These are phyloP conservation scores for Coregonus clupeaformis DNA, from an alignment of 2,113 vertebrate genomes.

Conservation along the genomic window DNA sequence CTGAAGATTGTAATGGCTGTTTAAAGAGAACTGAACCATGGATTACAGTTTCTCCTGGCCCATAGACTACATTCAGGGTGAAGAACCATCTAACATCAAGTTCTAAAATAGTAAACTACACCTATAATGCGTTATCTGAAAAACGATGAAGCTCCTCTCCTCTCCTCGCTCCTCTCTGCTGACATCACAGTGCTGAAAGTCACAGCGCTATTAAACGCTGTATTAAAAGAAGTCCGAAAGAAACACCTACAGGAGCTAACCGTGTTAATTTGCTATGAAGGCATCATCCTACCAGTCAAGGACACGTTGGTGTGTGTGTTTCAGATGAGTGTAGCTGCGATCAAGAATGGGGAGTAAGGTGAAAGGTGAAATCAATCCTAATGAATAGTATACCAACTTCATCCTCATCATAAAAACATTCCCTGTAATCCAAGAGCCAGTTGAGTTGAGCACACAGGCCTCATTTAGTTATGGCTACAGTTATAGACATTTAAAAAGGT, in stretches of 20 bases:
- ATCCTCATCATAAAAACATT: background rate
- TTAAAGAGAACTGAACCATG: no score
- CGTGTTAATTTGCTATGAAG: background rate
- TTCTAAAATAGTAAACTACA: no score
- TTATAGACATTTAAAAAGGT: no score
- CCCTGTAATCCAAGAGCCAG: background rate
- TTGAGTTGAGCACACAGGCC: background rate
- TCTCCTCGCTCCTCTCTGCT: conserved; percentile 8
- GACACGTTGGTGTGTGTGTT: conserved; percentile 12
- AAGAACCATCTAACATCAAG: no score
- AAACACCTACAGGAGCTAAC: conserved; percentile 3
- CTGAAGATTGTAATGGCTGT: no score
- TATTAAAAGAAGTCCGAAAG: conserved; percentile 12
- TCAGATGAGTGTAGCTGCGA: background rate
- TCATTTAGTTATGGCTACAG: no score
- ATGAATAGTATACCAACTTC: background rate
- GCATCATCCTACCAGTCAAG: background rate
- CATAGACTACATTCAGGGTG: no score
- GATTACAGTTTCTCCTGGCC: no score
- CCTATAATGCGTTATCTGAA: no score
- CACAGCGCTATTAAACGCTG: background rate
- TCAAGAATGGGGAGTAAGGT: background rate
- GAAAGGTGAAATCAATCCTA: conserved; percentile 20
- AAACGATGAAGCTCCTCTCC: background rate
- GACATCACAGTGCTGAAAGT: background rate